Evolutionary conservation across 2,888 invertebrate genomes (phyloP).

Genomic region (Thumatha senex): DNA sequence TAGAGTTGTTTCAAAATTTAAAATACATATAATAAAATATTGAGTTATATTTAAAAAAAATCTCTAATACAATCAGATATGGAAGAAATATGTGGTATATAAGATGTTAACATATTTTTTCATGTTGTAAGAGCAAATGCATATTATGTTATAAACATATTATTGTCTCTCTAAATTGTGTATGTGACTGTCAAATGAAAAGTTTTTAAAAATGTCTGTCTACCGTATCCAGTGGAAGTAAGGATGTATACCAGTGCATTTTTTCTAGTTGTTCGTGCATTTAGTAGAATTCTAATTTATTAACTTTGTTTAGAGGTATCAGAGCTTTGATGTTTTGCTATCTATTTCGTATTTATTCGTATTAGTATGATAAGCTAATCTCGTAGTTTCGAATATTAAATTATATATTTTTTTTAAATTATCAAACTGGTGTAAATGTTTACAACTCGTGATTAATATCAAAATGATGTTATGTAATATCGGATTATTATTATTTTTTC

Average conservation of each 20-base stretch:
- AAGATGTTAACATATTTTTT: constrained; percentile 36
- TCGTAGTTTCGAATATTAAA: neutral
- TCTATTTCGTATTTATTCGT: neutral
- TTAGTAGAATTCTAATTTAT: too few species aligned
- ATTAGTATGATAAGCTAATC: neutral
- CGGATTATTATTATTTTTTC: too few species aligned
- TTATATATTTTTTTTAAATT: too few species aligned
- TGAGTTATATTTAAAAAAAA: neutral
- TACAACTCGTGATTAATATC: too few species aligned
- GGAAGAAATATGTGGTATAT: constrained; percentile 49
- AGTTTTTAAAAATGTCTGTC: neutral
- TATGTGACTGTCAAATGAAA: neutral
- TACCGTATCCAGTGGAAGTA: neutral
- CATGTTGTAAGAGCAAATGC: constrained; percentile 44
- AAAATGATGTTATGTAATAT: too few species aligned
- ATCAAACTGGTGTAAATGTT: too few species aligned
- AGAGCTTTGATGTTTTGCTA: neutral
- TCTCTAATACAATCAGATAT: constrained; percentile 4
- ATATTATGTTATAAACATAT: neutral
- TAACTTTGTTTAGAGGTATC: neutral
- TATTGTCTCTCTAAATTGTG: neutral
- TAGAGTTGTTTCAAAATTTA: constrained; percentile 14
- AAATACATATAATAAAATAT: constrained; percentile 11
- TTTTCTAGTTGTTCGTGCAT: too few species aligned
- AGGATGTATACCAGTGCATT: too few species aligned